These are phyloP conservation scores for Tragelaphus scriptus DNA, from an alignment of 2,113 vertebrate genomes.

Conservation along the genomic window DNA sequence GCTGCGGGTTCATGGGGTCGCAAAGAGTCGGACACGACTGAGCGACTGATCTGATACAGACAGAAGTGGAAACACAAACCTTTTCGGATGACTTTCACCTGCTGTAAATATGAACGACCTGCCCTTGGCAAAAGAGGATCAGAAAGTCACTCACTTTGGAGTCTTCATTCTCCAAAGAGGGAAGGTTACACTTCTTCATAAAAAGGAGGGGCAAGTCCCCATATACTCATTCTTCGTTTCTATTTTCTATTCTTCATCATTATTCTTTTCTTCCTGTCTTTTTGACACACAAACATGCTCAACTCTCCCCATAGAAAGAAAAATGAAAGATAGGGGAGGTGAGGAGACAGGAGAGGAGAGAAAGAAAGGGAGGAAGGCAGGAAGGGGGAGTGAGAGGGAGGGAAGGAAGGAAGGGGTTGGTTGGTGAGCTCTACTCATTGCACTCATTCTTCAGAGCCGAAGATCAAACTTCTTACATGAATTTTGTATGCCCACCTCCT, in stretches of 20 bases:
- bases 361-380: no score
- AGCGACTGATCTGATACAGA: rapidly evolving
- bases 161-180: not conserved
- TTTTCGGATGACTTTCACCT: not conserved
- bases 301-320: not conserved
- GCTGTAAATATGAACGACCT: not conserved
- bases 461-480: not conserved
- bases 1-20: not conserved
- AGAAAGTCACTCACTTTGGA: not conserved
- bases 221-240: not conserved
- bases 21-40: not conserved
- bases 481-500: not conserved
- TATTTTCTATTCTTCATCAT: not conserved
- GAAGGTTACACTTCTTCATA: not conserved
- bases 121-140: not conserved
- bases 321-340: not conserved
- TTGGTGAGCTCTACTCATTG: not conserved
- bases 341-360: not conserved
- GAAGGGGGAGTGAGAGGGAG: no score
- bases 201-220: not conserved
- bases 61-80: not conserved
- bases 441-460: not conserved
- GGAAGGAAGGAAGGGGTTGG: not conserved
- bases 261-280: not conserved
- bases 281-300: not conserved